Percentiles rank a stretch among this genome's conserved stretches.
phyloP scores from a whole-genome alignment of 2,113 vertebrate species.

The Taurulus bubalis region DNA sequence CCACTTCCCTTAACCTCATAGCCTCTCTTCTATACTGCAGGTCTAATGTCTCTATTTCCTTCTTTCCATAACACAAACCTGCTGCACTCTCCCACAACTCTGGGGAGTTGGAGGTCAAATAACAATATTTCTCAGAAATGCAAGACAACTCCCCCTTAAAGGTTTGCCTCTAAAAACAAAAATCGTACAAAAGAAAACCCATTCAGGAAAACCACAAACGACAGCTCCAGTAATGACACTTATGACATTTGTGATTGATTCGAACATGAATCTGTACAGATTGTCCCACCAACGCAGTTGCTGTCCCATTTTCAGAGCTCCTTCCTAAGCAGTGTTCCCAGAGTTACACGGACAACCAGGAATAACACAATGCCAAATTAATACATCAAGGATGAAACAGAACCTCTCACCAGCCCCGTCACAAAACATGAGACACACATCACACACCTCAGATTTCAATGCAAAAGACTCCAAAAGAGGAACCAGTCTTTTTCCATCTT shows the following conservation, averaged over 20 bases:
- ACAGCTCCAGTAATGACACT: conserved; percentile 30
- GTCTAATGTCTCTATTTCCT: neutral
- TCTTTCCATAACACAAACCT: neutral
- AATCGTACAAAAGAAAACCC: neutral
- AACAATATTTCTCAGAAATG: conserved; percentile 27
- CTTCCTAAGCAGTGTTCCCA: conserved; percentile 26
- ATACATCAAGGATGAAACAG: conserved; percentile 48
- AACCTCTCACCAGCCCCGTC: conserved; percentile 26
- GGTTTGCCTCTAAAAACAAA: conserved; percentile 10
- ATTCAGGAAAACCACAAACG: conserved; percentile 4
- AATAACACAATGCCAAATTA: conserved; percentile 49
- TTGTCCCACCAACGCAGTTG: conserved; percentile 73
- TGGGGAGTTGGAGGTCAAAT: conserved; percentile 37
- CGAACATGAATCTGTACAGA: conserved; percentile 61
- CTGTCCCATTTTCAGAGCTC: conserved; percentile 57
- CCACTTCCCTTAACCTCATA: neutral
- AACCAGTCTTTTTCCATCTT: conserved; percentile 34
- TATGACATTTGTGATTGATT: conserved; percentile 36
- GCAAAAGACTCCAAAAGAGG: conserved; percentile 39
- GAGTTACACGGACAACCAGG: conserved; percentile 31
- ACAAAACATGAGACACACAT: conserved; percentile 49
- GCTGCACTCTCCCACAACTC: conserved; percentile 7
- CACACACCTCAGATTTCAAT: conserved; percentile 23
- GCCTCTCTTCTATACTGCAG: conserved; percentile 14
- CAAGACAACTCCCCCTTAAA: conserved; percentile 17